Evolutionary conservation across 2,888 invertebrate species (phyloP), one percentile per base, ranked within the genome.

Genomic region (Fragum fragum): DNA sequence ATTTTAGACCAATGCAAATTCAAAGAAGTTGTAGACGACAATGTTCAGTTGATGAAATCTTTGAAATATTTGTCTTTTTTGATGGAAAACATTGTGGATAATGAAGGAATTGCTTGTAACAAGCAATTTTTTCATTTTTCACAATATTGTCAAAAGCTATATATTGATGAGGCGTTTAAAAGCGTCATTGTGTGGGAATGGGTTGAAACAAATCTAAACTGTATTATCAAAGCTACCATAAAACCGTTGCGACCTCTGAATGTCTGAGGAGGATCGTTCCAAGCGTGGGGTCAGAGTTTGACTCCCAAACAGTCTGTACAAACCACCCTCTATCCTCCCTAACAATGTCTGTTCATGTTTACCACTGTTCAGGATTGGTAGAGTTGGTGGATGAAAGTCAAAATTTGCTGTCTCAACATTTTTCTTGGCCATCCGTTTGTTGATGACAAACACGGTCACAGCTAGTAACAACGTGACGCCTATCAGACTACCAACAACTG

Each of bases 401-500:
- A 91, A 91, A 69, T 91, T 88, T n/a, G 91, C 91, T 21, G 88
- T 87, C 68, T 91, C 91, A 9, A 73, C 42, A 26, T 73, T 21
- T 42, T 73, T 73, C 29, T 28, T 26, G 9, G 57, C 59, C 59
- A 73, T 61, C 7, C 73, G 73, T 42, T 61, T 59, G 21, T 73
- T 59, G 23, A 73, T 26, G 16, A 26, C 57, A 23, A 39, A 73
- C 11, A 73, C 73, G 21, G 39, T 36, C 21, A 59, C 11, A 1
- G 59, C 73, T 0, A 73, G 61, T 16, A 73, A 39, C 14, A 73
- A 18, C 18, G 73, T 73, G 14, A 73, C 61, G n/a, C 26, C 42
- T 23, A 73, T 59, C n/a, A 73, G 28, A 14, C 73, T 59, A 26
- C 73, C 73, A 18, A 73, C 73, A 18, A 73, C 73, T 23, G 73